A percentile compares a stretch with the other conserved stretches of the same genome.
Evolutionary conservation across 1,140 invertebrate species (phyloP).

Genomic region (Zophobas atratus): DNA sequence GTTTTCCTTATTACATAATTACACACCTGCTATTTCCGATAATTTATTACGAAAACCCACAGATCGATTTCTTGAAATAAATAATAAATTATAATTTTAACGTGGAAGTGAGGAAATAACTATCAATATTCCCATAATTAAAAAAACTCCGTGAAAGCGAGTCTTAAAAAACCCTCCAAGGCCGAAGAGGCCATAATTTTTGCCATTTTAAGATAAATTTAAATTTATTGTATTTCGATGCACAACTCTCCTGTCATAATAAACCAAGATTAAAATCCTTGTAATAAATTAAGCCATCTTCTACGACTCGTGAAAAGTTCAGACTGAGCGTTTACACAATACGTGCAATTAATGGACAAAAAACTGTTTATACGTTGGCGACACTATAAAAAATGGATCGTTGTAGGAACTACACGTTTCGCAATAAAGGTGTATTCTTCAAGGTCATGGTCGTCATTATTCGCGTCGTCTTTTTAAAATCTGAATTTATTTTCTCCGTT

Average conservation of each 20-base stretch:
- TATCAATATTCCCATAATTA: neutral
- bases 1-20: constrained; percentile 7
- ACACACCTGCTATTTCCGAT: neutral
- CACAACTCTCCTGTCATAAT: constrained; percentile 22
- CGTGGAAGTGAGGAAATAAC: too few relatives aligned
- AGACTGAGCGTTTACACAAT: too few relatives aligned
- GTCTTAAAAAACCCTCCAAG: constrained; percentile 2
- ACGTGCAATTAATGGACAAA: neutral
- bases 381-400: too few relatives aligned
- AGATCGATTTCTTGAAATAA: neutral
- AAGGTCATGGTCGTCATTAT: constrained; percentile 11
- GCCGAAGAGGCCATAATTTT: constrained; percentile 10
- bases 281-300: constrained; percentile 1
- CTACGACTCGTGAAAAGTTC: too few relatives aligned
- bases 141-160: constrained; percentile 4
- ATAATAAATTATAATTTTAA: too few relatives aligned
- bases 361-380: neutral
- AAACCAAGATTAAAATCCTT: constrained; percentile 9
- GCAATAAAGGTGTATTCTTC: neutral
- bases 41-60: constrained; percentile 17
- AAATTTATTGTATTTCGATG: constrained; percentile 21
- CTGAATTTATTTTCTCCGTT: neutral
- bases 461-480: constrained; percentile 25
- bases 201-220: constrained; percentile 8
- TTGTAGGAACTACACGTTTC: too few relatives aligned